phyloP scores from a whole-genome alignment of 2,113 vertebrate genomes.

The Phalacrocorax aristotelis region DNA sequence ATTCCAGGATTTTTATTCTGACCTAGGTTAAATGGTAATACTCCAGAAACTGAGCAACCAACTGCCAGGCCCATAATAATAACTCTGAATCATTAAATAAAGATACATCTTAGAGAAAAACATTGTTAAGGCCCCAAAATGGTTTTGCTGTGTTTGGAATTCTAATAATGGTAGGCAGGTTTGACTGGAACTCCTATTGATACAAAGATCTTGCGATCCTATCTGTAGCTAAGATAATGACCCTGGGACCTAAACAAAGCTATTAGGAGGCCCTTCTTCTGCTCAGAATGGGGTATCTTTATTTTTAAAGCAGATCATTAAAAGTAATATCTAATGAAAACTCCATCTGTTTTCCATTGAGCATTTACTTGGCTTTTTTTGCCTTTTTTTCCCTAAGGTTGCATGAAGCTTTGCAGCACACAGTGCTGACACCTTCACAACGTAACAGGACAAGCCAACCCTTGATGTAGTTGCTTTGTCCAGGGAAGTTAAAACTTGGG shows the following conservation, averaged over 20 bases:
- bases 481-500: background rate
- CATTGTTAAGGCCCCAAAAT: background rate
- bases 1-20: background rate
- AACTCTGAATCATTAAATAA: conserved; percentile 27
- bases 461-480: background rate
- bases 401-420: conserved; percentile 11
- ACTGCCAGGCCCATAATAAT: background rate
- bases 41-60: conserved; percentile 2
- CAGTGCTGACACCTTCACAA: conserved; percentile 20
- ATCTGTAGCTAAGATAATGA: conserved; percentile 17
- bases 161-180: background rate
- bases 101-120: conserved; percentile 17
- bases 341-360: conserved; percentile 52
- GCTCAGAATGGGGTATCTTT: conserved; percentile 2
- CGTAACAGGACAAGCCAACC: background rate
- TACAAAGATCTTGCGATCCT: background rate
- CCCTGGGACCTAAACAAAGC: background rate
- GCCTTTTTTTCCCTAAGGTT: background rate
- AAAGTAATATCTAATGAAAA: conserved; percentile 46
- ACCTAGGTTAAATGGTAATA: background rate
- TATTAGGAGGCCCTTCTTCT: conserved; percentile 36
- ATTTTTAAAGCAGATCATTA: conserved; percentile 48
- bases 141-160: conserved; percentile 24
- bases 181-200: background rate
- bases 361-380: background rate